Percentiles rank a stretch among this genome's conserved stretches.
Evolutionary conservation across 1,140 invertebrate genomes (phyloP).

Genomic region (Physella acuta): DNA sequence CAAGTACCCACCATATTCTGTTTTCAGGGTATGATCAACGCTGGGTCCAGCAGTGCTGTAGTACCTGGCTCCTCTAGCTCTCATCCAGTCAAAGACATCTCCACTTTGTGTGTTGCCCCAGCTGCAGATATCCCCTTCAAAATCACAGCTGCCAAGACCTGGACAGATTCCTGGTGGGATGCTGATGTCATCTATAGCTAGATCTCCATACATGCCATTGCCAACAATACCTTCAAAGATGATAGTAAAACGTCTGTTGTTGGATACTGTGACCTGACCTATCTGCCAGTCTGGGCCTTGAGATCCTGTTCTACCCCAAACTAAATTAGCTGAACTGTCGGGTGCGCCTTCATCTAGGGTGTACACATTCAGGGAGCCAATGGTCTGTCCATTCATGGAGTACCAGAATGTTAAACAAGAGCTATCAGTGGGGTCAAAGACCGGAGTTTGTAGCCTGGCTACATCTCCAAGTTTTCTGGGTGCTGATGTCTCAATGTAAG

Average conservation of each 20-base stretch:
- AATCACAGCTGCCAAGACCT: constrained; percentile 43
- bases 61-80: constrained; percentile 6
- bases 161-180: constrained; percentile 24
- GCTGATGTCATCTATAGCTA: constrained; percentile 48
- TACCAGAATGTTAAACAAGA: constrained; percentile 70
- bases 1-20: constrained; percentile 51
- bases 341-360: not conserved
- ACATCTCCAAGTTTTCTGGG: constrained; percentile 43
- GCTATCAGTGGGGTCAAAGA: constrained; percentile 33
- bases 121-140: constrained; percentile 48
- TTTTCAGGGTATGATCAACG: constrained; percentile 54
- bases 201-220: constrained; percentile 34
- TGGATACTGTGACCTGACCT: constrained; percentile 16
- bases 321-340: not conserved
- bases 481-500: constrained; percentile 44
- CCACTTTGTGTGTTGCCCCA: constrained; percentile 42
- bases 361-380: constrained; percentile 46
- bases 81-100: constrained; percentile 53
- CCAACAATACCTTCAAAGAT: constrained; percentile 53
- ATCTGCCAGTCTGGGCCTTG: constrained; percentile 19
- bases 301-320: constrained; percentile 3
- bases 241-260: constrained; percentile 32
- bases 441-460: constrained; percentile 40
- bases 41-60: constrained; percentile 31
- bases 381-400: constrained; percentile 72